Base-by-base conservation (phyloP, 2,888 invertebrate species). In the Proisotoma minuta region DNA sequence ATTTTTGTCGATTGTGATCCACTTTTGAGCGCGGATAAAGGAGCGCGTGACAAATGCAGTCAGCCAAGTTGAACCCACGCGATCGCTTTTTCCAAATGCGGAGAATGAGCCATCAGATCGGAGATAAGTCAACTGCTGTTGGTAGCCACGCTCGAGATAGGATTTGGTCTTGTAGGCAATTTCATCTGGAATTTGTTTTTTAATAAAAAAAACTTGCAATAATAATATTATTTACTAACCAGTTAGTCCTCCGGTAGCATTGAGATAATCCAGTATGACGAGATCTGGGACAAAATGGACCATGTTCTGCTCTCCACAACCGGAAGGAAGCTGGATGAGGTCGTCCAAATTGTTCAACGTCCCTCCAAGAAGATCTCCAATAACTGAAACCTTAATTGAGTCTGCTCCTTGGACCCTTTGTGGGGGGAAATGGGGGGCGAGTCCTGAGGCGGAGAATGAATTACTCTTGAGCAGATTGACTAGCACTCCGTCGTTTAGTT, bases 121-220 rank as follows among this genome's bases (percentile, higher is more conserved):
- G 60, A 87, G 85, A 78, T 89, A 98, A 1, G 88, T 91, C 76
- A 97, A 82, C 76, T 98, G 86, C 65, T 91, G 84, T 76, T 98
- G 97, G 78, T 95, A 97, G 3, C 94, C 94, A 22, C 84, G 81
- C 70, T 93, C 90, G 76, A 95, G 84, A 74, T 82, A 84, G 4
- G 57, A n/a, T 15, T 57, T 47, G 3, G 66, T 60, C 53, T 63
- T 68, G 15, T 12, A 18, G 29, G 48, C 60, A 24, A 68, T 54
- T 47, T 63, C 61, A 0, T 51, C n/a, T n/a, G n/a, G n/a, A n/a
- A n/a, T n/a, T n/a, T n/a, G n/a, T n/a, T n/a, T n/a, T n/a, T n/a
- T n/a, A n/a, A n/a, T n/a, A n/a, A n/a, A n/a, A n/a, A n/a, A n/a
- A n/a, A n/a, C n/a, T n/a, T n/a, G n/a, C n/a, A n/a, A n/a, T n/a